Percentiles rank a stretch among this genome's conserved stretches.
These are phyloP conservation scores for Cebidichthys violaceus DNA, from an alignment of 2,113 vertebrate species.

Conservation along the genomic window DNA sequence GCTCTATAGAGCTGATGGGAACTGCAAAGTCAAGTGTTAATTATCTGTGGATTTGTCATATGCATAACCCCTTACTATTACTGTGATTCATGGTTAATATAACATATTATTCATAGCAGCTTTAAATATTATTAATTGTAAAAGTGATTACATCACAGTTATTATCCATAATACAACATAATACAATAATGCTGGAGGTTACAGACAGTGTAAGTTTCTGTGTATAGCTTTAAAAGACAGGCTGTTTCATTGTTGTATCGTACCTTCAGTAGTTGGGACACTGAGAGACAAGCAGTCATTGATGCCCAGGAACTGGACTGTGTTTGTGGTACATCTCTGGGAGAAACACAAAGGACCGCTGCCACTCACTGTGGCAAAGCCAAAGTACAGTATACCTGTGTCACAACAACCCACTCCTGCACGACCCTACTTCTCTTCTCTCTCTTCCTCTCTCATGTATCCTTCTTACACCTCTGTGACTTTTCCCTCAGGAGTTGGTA, in stretches of 20 bases:
- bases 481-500: conserved; percentile 1
- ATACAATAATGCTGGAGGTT: background rate
- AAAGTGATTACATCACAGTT: background rate
- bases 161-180: background rate
- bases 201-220: background rate
- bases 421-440: background rate
- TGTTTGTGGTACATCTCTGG: conserved; percentile 22
- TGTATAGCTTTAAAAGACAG: conserved; percentile 8
- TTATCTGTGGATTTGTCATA: background rate
- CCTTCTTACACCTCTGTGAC: conserved; percentile 14
- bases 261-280: conserved; percentile 17
- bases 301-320: background rate
- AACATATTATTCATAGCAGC: background rate
- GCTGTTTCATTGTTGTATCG: conserved; percentile 20
- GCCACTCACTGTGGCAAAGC: conserved; percentile 27
- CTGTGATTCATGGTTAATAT: background rate
- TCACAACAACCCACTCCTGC: conserved; percentile 19
- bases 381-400: conserved; percentile 2
- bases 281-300: conserved; percentile 12
- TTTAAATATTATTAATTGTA: no score
- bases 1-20: background rate
- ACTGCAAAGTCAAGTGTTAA: background rate
- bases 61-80: no score
- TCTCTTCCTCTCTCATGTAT: conserved; percentile 28
- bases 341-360: conserved; percentile 36